Base-by-base conservation (phyloP, 2,113 vertebrate genomes). In the Chauna torquata region DNA sequence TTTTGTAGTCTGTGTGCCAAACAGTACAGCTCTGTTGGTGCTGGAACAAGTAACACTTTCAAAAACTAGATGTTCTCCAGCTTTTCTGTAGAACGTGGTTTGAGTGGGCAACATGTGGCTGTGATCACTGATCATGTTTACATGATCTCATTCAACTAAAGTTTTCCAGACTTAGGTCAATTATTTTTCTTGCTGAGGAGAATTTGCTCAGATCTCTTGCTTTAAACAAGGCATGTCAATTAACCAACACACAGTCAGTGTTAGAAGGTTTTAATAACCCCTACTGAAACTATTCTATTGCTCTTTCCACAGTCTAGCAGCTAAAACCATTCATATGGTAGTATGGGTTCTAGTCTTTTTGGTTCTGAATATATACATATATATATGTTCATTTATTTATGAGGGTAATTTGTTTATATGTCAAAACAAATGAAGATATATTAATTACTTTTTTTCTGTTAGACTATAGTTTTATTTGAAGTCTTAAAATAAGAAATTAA, bases 111-210 rank as follows among this genome's bases (percentile, higher is more conserved):
- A 55, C 45, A 9, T 76, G 55, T 91, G 69, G 5, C 84, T 87
- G 25, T 87, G 90, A 80, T 82, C 83, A 32, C 25, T 72, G 74
- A 69, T 69, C 34, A 17, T 76, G 79, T 91, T 95, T 95, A 82
- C 81, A 54, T 94, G 44, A 91, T 77, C 78, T 91, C 78, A 87
- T 76, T 52, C 20, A 87, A 64, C n/a, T 89, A 50, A 47, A 16
- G 30, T 92, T 92, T 94, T 79, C 74, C 81, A 69, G 40, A 59
- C 61, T 92, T 91, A 89, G 40, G 84, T 92, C 40, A 87, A 68
- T 87, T 92, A 65, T 93, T 96, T 95, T 94, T 92, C 49, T 93
- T 87, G 40, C 74, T 69, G 74, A 72, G 61, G 28, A 76, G 61
- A 71, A 76, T 89, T 64, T 88, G 69, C 52, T 87, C 14, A 4